Conservation (phyloP, 2,113 vertebrate species). For the Colistium nudipinnis region DNA sequence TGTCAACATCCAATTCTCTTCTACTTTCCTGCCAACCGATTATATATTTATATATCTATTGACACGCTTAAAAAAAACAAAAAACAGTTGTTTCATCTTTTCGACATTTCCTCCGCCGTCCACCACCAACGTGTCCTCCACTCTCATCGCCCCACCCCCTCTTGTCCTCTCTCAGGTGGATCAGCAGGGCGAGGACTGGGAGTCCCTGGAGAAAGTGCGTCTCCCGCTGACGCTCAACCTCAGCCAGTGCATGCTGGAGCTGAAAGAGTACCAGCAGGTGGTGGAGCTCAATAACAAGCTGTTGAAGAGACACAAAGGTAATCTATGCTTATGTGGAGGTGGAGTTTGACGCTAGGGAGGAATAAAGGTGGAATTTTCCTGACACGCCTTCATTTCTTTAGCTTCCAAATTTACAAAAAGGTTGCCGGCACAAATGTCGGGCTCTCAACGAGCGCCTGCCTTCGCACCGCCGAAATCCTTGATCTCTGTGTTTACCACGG, state of each 20-base stretch:
- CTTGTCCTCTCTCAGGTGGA: conserved; percentile 82
- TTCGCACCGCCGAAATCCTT: conserved; percentile 35
- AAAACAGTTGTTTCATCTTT: conserved; percentile 47
- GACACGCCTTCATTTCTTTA: conserved; percentile 1
- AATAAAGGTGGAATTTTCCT: background rate
- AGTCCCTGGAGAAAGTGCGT: conserved; percentile 90
- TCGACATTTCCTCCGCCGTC: conserved; percentile 7
- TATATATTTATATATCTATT: background rate
- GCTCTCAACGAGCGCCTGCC: conserved; percentile 34
- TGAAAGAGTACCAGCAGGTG: conserved; percentile 87
- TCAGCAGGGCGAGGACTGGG: conserved; percentile 85
- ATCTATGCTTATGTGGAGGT: background rate
- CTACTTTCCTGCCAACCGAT: background rate
- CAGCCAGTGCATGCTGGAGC: conserved; percentile 92
- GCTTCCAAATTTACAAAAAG: conserved; percentile 31
- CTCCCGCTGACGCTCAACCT: conserved; percentile 91
- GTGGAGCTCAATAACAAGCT: conserved; percentile 88
- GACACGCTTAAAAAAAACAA: too few relatives aligned
- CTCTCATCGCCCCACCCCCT: conserved; percentile 4
- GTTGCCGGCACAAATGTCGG: conserved; percentile 18
- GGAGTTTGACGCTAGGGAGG: background rate
- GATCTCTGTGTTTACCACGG: conserved; percentile 57
- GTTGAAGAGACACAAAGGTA: conserved; percentile 88
- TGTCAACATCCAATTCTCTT: background rate
- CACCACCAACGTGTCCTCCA: background rate